phyloP scores from a whole-genome alignment of 1,140 invertebrate species.

The Drosophila truncata region DNA sequence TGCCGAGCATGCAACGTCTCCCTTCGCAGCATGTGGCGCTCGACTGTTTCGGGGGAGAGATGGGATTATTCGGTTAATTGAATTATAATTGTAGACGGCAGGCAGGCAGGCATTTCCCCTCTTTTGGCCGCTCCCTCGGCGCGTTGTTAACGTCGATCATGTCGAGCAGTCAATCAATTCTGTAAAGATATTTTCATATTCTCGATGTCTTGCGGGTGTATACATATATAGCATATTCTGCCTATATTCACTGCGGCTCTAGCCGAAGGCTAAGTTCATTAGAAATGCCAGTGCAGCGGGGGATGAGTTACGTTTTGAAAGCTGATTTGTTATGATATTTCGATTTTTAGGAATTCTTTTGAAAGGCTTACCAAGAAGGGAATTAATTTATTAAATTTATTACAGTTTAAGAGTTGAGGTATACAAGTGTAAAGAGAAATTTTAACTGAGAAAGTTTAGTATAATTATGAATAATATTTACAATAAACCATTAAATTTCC shows the following conservation, averaged over 20 bases:
- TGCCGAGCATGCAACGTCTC: constrained; percentile 63
- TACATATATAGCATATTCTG: constrained; percentile 10
- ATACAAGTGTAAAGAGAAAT: no score
- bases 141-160: constrained; percentile 67
- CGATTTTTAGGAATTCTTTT: neutral
- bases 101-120: constrained; percentile 8
- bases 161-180: constrained; percentile 77
- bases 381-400: neutral
- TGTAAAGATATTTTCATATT: constrained; percentile 65
- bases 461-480: neutral
- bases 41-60: constrained; percentile 19
- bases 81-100: constrained; percentile 74
- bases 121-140: constrained; percentile 18
- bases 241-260: constrained; percentile 19
- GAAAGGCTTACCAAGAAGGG: no score
- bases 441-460: neutral
- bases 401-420: neutral
- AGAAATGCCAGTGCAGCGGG: constrained; percentile 43
- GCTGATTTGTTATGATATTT: constrained; percentile 19
- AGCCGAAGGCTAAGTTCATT: constrained; percentile 44
- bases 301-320: constrained; percentile 4
- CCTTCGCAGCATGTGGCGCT: constrained; percentile 59
- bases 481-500: neutral
- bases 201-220: constrained; percentile 29
- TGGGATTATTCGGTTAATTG: constrained; percentile 74